Conservation (phyloP, 2,888 invertebrate species). For the Drosophila multiciliata region DNA sequence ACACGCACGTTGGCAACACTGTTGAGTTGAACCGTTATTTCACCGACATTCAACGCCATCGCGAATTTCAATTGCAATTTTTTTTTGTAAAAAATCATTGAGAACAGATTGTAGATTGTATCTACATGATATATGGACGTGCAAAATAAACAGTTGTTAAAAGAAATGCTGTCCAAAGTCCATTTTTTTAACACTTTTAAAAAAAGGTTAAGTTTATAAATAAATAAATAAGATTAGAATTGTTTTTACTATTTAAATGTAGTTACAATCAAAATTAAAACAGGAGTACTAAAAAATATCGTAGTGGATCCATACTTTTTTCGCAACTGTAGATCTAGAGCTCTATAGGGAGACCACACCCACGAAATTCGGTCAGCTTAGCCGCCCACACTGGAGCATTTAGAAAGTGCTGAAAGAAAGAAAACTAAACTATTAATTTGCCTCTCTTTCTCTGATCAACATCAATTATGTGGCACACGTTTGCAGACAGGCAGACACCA, state of each 20-base stretch:
- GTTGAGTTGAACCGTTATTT: conserved; percentile 58
- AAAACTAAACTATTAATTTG: conserved; percentile 69
- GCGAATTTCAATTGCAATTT: conserved; percentile 65
- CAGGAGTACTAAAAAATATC: background rate
- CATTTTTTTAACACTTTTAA: background rate
- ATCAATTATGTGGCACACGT: conserved; percentile 77
- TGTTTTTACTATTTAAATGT: background rate
- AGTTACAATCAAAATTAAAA: background rate
- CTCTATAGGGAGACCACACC: conserved; percentile 46
- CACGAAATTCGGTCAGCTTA: conserved; percentile 9
- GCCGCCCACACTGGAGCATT: conserved; percentile 46
- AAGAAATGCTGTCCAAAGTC: background rate
- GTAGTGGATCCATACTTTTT: background rate
- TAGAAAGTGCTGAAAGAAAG: conserved; percentile 62
- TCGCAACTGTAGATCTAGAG: background rate
- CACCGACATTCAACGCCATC: conserved; percentile 65
- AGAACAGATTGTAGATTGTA: conserved; percentile 61
- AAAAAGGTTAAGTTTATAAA: background rate
- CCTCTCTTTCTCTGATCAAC: conserved; percentile 43
- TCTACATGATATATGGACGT: conserved; percentile 65
- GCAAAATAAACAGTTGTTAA: conserved; percentile 8
- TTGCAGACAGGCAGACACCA: conserved; percentile 46
- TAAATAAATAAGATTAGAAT: too few relatives aligned
- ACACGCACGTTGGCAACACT: conserved; percentile 50
- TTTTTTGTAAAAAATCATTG: conserved; percentile 41